Conservation (phyloP, 2,888 invertebrate genomes). For the Ethmia dodecea region DNA sequence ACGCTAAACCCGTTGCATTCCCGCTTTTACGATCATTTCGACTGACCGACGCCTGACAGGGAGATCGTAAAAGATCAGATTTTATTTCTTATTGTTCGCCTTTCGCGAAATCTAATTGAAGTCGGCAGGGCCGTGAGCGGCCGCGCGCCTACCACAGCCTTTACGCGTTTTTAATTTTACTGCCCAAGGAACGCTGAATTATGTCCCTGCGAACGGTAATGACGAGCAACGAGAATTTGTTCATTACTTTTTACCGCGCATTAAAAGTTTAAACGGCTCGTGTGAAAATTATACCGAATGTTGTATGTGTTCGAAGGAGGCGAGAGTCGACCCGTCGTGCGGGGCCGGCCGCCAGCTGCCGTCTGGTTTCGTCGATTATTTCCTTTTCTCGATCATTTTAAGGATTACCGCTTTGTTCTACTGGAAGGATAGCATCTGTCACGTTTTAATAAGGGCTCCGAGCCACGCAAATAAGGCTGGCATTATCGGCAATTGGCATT, state of each 20-base stretch:
- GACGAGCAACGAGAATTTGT: conserved; percentile 47
- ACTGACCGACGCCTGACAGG: conserved; percentile 63
- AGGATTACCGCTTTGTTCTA: conserved; percentile 14
- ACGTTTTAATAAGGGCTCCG: conserved; percentile 18
- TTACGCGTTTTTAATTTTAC: conserved; percentile 73
- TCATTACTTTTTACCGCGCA: conserved; percentile 63
- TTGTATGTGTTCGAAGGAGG: not conserved
- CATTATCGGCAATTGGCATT: conserved; percentile 17
- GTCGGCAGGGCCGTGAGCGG: conserved; percentile 41
- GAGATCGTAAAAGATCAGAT: conserved; percentile 68
- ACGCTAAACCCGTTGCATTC: conserved; percentile 65
- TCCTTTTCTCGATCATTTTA: conserved; percentile 23
- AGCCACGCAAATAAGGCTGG: conserved; percentile 19
- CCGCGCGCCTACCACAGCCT: conserved; percentile 49
- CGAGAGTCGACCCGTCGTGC: not conserved
- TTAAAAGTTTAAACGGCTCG: conserved; percentile 46
- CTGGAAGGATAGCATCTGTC: conserved; percentile 21
- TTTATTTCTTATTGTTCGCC: conserved; percentile 77
- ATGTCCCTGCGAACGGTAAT: conserved; percentile 50
- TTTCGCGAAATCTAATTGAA: conserved; percentile 76
- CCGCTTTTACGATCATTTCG: conserved; percentile 61
- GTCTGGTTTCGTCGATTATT: conserved; percentile 11
- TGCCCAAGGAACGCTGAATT: conserved; percentile 51
- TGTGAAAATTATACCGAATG: conserved; percentile 17
- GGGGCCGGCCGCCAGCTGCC: conserved; percentile 11